Evolutionary conservation across 2,797 vertebrate species (phyloP).

Genomic region (Loriculus beryllinus): DNA sequence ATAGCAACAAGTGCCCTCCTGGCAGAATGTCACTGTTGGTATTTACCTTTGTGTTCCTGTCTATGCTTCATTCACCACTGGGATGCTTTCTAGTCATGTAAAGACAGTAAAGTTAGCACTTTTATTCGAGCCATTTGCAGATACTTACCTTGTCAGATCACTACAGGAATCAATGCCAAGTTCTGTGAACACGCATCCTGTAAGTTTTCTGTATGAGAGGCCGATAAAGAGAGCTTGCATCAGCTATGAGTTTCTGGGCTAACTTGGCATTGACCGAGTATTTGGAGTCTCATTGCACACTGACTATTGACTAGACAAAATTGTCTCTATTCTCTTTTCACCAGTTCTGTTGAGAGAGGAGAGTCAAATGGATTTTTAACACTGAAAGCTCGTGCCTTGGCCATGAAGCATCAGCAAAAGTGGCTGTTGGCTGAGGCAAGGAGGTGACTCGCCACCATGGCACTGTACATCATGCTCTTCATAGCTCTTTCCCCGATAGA

Average conservation of each 20-base stretch:
- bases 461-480: background rate
- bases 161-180: background rate
- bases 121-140: background rate
- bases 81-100: background rate
- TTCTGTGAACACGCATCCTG: background rate
- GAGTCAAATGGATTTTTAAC: background rate
- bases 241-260: background rate
- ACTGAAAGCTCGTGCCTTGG: background rate
- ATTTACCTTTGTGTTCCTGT: background rate
- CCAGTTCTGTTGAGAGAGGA: background rate
- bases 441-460: background rate
- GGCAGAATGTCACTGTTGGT: background rate
- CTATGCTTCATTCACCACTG: background rate
- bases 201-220: background rate
- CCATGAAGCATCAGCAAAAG: background rate
- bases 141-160: background rate
- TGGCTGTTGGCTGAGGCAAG: background rate
- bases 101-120: background rate
- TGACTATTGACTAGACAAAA: background rate
- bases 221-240: background rate
- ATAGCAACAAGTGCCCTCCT: background rate
- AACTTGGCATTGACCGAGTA: background rate
- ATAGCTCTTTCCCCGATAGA: background rate
- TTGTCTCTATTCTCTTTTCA: background rate
- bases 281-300: background rate